Evolutionary conservation across 92 coral and sea anemone genomes (phyloP).

Genomic region (Porites divaricata): DNA sequence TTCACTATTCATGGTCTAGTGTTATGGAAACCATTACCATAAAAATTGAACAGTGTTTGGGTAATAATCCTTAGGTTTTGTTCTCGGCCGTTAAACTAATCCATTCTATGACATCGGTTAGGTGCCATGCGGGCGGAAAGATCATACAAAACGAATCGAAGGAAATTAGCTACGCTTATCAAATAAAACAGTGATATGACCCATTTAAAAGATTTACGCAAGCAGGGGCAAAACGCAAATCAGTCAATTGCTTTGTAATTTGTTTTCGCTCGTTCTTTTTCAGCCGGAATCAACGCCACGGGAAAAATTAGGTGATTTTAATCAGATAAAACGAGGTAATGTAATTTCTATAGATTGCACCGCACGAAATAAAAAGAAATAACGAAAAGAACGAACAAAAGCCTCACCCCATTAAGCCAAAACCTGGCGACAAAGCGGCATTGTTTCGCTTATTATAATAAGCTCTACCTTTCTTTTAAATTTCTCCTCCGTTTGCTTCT

Average conservation of each 20-base stretch:
- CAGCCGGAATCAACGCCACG: not conserved
- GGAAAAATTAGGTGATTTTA: not conserved
- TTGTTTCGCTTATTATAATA: conserved; percentile 33
- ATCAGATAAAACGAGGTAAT: not conserved
- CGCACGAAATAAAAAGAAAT: conserved; percentile 13
- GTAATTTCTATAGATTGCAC: not conserved
- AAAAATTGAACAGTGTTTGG: conserved; percentile 38
- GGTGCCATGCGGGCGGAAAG: conserved; percentile 15
- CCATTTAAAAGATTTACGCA: not conserved
- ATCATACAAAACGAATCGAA: conserved; percentile 14
- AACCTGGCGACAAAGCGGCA: not conserved
- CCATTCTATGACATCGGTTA: conserved; percentile 24
- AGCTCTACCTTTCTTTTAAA: not conserved
- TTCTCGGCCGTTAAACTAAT: conserved; percentile 26
- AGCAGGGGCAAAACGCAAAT: not conserved
- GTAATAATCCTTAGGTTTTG: conserved; percentile 34
- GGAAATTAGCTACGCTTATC: conserved; percentile 24
- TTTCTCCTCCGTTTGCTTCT: conserved; percentile 21
- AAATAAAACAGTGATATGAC: conserved; percentile 2
- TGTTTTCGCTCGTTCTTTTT: not conserved
- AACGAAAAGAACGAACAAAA: not conserved
- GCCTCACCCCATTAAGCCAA: not conserved
- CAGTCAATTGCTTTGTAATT: not conserved
- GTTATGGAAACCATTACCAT: conserved; percentile 33
- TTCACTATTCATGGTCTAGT: not conserved